Conservation (phyloP, 2,888 invertebrate species). For the Dyspetes luteomarginatus region DNA sequence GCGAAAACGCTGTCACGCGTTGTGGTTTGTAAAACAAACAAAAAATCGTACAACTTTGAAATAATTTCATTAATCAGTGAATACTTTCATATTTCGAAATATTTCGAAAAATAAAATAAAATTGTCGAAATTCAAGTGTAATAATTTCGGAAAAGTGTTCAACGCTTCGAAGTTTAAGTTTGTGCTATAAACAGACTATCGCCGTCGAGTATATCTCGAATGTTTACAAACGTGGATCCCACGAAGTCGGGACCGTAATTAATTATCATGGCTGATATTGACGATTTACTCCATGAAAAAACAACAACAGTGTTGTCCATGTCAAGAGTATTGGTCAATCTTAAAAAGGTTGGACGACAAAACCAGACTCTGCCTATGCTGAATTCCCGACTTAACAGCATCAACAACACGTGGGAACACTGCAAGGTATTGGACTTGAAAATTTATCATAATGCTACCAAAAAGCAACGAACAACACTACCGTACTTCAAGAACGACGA, state of each 20-base stretch:
- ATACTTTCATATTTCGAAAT: too few relatives aligned
- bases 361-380: background rate
- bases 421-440: conserved; percentile 4
- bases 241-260: background rate
- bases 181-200: too few relatives aligned
- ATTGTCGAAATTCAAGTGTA: too few relatives aligned
- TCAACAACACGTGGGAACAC: conserved; percentile 8
- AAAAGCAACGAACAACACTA: background rate
- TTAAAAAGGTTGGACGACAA: background rate
- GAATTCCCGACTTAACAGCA: background rate
- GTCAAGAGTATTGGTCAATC: background rate
- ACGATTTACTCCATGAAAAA: background rate
- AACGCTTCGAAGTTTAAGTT: too few relatives aligned
- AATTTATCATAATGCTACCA: background rate
- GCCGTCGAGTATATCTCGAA: too few relatives aligned
- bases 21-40: too few relatives aligned
- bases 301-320: background rate
- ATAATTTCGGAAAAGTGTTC: too few relatives aligned
- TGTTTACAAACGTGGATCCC: too few relatives aligned
- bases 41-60: too few relatives aligned
- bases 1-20: too few relatives aligned
- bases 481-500: background rate
- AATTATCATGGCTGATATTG: background rate
- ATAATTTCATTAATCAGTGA: too few relatives aligned
- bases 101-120: too few relatives aligned